phyloP scores from a whole-genome alignment of 2,888 invertebrate genomes.

The Lagria hirta region DNA sequence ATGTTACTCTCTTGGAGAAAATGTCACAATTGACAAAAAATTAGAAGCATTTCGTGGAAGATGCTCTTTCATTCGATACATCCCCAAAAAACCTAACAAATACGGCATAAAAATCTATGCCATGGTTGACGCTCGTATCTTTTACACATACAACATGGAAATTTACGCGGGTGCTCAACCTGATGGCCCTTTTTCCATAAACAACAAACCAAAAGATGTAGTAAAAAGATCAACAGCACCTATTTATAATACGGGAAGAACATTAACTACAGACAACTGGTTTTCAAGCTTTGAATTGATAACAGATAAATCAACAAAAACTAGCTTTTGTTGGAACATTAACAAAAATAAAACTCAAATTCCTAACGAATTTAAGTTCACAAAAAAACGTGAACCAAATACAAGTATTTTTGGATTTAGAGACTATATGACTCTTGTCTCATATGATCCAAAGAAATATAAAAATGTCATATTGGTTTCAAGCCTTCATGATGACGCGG shows the following conservation, averaged over 20 bases:
- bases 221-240: constrained; percentile 10
- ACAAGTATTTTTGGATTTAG: constrained; percentile 2
- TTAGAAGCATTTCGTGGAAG: constrained; percentile 21
- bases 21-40: constrained; percentile 24
- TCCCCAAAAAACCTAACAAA: constrained; percentile 23
- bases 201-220: constrained; percentile 8
- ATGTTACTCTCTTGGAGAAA: constrained; percentile 18
- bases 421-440: background rate
- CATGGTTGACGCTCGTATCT: constrained; percentile 24
- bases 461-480: background rate
- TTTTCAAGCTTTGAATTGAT: constrained; percentile 1
- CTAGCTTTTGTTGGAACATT: no score
- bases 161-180: constrained; percentile 27
- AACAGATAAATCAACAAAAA: background rate
- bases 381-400: no score
- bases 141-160: constrained; percentile 26
- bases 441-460: constrained; percentile 1
- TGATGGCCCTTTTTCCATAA: constrained; percentile 16
- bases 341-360: no score
- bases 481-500: background rate
- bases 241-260: constrained; percentile 11
- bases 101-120: constrained; percentile 26
- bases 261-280: constrained; percentile 2
- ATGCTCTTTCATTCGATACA: constrained; percentile 24
- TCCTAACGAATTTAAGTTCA: no score